Conservation (phyloP, 2,888 invertebrate species). For the Actias luna region DNA sequence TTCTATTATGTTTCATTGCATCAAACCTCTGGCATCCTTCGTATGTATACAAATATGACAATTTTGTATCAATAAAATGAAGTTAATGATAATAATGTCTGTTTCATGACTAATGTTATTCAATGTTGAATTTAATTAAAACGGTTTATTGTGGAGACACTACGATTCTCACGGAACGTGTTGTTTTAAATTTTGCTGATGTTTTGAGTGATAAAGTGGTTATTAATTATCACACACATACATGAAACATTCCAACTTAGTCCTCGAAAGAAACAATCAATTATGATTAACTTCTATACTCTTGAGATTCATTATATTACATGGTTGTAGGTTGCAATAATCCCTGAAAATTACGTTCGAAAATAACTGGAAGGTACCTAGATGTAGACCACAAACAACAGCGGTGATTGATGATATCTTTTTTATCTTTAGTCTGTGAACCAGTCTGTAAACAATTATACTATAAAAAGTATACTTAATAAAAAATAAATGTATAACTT, state of each 20-base stretch:
- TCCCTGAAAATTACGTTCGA: too few species aligned
- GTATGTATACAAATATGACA: constrained; percentile 15
- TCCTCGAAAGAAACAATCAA: background rate
- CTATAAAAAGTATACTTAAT: too few species aligned
- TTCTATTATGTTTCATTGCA: constrained; percentile 20
- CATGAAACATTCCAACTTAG: constrained; percentile 34
- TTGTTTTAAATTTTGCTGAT: background rate
- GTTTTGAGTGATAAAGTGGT: constrained; percentile 7
- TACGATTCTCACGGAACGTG: background rate
- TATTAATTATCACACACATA: background rate
- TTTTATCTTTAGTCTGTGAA: too few species aligned
- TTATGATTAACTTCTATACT: background rate
- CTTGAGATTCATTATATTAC: too few species aligned
- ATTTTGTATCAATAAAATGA: constrained; percentile 9
- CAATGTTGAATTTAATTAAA: constrained; percentile 19
- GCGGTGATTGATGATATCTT: too few species aligned
- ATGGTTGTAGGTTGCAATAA: too few species aligned
- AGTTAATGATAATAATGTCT: constrained; percentile 12
- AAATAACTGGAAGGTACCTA: too few species aligned
- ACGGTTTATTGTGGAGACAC: constrained; percentile 4
- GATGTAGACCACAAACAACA: too few species aligned
- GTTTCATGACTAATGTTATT: constrained; percentile 17
- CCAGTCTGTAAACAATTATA: too few species aligned
- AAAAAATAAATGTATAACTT: too few species aligned
- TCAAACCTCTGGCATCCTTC: constrained; percentile 17